Percentiles rank a stretch among this genome's conserved stretches.
phyloP scores from a whole-genome alignment of 2,797 vertebrate species.

The Podargus strigoides region DNA sequence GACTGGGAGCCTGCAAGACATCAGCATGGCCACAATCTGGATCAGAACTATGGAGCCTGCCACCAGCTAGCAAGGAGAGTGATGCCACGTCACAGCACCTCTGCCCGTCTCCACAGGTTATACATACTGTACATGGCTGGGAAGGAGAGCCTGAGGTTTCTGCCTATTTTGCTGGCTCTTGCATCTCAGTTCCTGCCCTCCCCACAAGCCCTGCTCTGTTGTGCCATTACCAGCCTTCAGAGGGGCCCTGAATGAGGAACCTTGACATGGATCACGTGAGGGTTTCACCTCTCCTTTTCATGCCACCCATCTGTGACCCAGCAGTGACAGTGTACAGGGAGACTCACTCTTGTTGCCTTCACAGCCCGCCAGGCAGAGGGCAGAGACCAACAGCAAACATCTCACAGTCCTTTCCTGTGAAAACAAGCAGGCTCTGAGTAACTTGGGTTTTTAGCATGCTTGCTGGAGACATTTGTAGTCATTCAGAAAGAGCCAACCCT shows the following conservation, averaged over 20 bases:
- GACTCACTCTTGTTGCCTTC: constrained; percentile 40
- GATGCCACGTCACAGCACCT: background rate
- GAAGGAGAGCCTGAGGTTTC: background rate
- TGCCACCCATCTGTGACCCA: background rate
- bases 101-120: background rate
- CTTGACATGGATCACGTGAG: background rate
- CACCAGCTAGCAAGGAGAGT: background rate
- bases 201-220: fast-evolving
- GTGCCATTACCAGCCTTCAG: background rate
- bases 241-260: background rate
- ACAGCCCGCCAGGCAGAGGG: background rate
- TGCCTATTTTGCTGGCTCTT: background rate
- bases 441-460: fast-evolving
- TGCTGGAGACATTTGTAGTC: background rate
- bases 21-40: background rate
- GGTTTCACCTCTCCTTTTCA: background rate
- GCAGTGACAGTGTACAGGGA: background rate
- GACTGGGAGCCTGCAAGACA: background rate
- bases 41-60: background rate
- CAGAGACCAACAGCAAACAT: background rate
- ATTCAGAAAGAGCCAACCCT: background rate
- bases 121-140: fast-evolving
- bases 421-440: background rate
- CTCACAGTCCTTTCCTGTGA: constrained; percentile 17
- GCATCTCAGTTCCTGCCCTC: background rate